These are phyloP conservation scores for Cydia fagiglandana DNA, from an alignment of 1,140 invertebrate genomes.

Conservation along the genomic window DNA sequence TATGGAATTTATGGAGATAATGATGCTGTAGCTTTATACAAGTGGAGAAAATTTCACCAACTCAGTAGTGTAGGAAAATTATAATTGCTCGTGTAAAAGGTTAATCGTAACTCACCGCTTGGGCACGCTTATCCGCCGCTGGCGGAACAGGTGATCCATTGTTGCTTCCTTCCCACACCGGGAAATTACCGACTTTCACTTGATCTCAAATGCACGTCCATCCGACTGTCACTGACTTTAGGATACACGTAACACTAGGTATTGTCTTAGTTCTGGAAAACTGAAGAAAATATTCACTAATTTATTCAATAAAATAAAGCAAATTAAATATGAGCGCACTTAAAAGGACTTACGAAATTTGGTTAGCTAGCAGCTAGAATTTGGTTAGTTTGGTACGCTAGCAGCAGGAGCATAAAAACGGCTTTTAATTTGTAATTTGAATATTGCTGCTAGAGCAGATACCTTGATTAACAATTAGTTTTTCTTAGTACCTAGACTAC, in stretches of 20 bases:
- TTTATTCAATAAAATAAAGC: neutral
- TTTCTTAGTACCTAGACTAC: too few relatives aligned
- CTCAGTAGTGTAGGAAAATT: neutral
- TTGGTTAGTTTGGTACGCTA: too few relatives aligned
- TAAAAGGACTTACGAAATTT: conserved; percentile 1
- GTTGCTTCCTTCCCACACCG: conserved; percentile 55
- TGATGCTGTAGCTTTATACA: too few relatives aligned
- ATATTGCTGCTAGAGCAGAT: too few relatives aligned
- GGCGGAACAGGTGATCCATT: conserved; percentile 75
- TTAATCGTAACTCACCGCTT: conserved; percentile 60
- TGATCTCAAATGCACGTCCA: conserved; percentile 42
- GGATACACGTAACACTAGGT: conserved; percentile 10
- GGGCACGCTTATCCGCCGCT: conserved; percentile 68
- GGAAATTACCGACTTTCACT: conserved; percentile 73
- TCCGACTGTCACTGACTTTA: conserved; percentile 35
- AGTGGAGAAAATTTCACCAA: too few relatives aligned
- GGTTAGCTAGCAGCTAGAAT: too few relatives aligned
- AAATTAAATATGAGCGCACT: neutral
- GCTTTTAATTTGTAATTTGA: too few relatives aligned
- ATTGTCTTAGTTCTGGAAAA: neutral
- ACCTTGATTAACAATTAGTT: too few relatives aligned
- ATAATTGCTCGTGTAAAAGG: neutral
- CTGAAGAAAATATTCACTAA: conserved; percentile 29
- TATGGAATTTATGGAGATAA: too few relatives aligned
- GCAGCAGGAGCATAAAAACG: too few relatives aligned